Base-by-base conservation (phyloP, 1,140 invertebrate genomes). In the Phenacoccus solenopsis region DNA sequence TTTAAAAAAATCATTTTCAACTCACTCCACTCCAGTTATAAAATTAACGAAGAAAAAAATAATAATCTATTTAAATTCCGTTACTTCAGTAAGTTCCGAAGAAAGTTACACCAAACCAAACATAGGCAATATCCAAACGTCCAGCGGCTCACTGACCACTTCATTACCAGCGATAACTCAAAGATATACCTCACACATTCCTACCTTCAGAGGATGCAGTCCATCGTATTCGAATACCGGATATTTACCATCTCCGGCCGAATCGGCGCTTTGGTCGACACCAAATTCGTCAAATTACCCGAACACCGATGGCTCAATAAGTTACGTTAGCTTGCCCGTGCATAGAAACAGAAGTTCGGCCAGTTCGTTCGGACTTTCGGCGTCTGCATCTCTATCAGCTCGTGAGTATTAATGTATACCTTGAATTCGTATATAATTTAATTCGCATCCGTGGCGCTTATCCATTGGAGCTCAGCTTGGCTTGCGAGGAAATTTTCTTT, bases 231-330 rank as follows among this genome's bases (percentile, higher is more conserved):
- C 38, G 16, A 49, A n/a, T 16, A 16, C 38, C 3, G 12, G 12
- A n/a, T 49, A 32, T 32, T 7, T 32, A 32, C 30, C 67, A 9
- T 24, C 25, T 0, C 4, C 16, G 1, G 27, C 67, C 1, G 59
- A 67, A 22, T n/a, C 13, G 1, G 24, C 70, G 0, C 22, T 49
- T n/a, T 49, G 67, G 7, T 49, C 38, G 67, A 68, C 64, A 20
- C 21, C 35, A 1, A 27, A 32, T 1, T 49, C 28, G 16, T 20
- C 38, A 4, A n/a, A 28, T 20, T 69, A 71, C 27, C 16, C 38
- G 10, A 71, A 71, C 21, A 71, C 70, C 13, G 70, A 71, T 24
- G 70, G 70, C 4, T n/a, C 30, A 1, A 69, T 71, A 20, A 69
- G 57, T 25, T 71, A 71, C 67, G 49, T 68, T 13, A 67, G 35